Base-by-base conservation (phyloP, 1,140 invertebrate species). In the Drosophila truncata region DNA sequence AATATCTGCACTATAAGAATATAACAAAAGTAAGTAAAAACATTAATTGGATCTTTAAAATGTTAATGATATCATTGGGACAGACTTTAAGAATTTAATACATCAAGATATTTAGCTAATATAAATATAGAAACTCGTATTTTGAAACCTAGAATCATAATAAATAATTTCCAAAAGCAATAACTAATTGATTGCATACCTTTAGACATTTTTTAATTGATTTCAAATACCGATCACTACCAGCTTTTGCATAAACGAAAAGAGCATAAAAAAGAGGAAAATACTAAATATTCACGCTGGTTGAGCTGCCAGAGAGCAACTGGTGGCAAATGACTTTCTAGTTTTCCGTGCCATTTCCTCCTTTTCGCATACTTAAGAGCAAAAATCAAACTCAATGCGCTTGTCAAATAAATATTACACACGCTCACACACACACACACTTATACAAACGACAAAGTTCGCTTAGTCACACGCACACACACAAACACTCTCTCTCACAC, bases 351-450 rank as follows among this genome's bases (percentile, higher is more conserved):
- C 42, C 42, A 72, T 47, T 72, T 49, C 50, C 52, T 35, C n/a
- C 52, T 29, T 50, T 72, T 60, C 44, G 52, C 70, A 72, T 72
- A 72, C 70, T 73, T 50, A 76, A 59, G 62, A 44, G 61, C 61
- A 57, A 41, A 77, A 77, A 77, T 77, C 73, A 77, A 73, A 73
- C 67, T 60, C 70, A 73, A 73, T 73, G 70, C 70, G 66, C 70
- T 73, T 73, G 70, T 73, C 70, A 72, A 73, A 73, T 73, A 73
- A 73, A 73, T 73, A 77, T 77, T 54, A 66, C 52, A 33, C 67
- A 75, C 52, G 42, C 66, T 63, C 27, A 62, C 50, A 74, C 33
- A 49, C 18, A 41, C 58, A 54, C 25, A 47, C 49, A 39, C 33
- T 27, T 25, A 23, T 2, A 7, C 42, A 2, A 25, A 14, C 14